Conservation (phyloP, 2,888 invertebrate species). For the Heliconius sara region DNA sequence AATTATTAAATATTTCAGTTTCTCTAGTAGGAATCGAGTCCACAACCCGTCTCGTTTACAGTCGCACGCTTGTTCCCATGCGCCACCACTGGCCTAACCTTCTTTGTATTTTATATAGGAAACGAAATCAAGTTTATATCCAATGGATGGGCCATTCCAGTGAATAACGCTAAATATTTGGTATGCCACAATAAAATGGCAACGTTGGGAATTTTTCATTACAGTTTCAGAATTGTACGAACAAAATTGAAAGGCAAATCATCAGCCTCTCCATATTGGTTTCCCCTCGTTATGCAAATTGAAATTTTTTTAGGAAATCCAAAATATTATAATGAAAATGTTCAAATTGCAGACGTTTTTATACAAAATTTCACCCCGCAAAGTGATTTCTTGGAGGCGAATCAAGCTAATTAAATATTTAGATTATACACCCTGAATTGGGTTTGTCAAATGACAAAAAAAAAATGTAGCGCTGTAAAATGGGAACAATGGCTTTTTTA, state of each 20-base stretch:
- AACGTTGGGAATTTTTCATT: slow-evolving; percentile 46
- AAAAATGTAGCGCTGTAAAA: not conserved
- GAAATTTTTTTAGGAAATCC: slow-evolving; percentile 28
- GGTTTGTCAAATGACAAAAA: not conserved
- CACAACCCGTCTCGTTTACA: no score
- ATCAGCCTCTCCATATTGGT: slow-evolving; percentile 40
- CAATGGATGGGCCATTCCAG: not conserved
- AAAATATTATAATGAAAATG: slow-evolving; percentile 20
- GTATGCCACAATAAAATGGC: slow-evolving; percentile 21
- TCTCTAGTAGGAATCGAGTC: no score
- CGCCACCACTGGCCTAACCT: no score
- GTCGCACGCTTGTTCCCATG: no score
- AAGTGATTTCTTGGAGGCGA: slow-evolving; percentile 3
- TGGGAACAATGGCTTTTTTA: not conserved
- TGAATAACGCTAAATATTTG: not conserved
- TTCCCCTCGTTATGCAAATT: slow-evolving; percentile 37
- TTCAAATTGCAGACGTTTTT: not conserved
- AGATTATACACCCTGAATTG: slow-evolving; percentile 1
- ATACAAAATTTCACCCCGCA: not conserved
- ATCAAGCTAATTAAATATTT: slow-evolving; percentile 19
- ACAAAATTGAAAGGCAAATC: slow-evolving; percentile 43
- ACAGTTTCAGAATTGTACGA: slow-evolving; percentile 26
- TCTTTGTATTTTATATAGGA: not conserved
- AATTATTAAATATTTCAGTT: no score
- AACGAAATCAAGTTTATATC: not conserved